Evolutionary conservation across 2,888 invertebrate species (phyloP).

Genomic region (Cephus runcator): DNA sequence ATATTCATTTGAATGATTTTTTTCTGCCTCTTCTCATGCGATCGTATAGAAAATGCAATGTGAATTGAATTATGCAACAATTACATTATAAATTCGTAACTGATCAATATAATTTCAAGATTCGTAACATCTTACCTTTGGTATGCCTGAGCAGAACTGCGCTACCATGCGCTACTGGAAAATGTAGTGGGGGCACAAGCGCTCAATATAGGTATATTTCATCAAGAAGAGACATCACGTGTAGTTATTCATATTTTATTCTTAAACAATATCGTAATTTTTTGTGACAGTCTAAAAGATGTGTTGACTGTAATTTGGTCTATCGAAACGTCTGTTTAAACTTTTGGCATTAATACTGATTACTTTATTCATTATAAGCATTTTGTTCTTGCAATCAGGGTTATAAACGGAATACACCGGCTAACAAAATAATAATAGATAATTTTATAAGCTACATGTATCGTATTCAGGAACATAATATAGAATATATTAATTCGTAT

Average conservation of each 20-base stretch:
- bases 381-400: neutral
- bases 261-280: neutral
- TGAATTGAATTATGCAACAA: neutral
- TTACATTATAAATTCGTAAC: neutral
- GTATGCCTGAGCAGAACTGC: neutral
- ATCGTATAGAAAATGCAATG: neutral
- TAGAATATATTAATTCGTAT: neutral
- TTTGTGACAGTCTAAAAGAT: neutral
- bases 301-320: neutral
- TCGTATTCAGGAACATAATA: neutral
- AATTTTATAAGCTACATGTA: neutral
- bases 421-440: neutral
- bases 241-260: neutral
- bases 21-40: neutral
- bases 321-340: neutral
- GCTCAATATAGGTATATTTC: neutral
- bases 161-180: neutral
- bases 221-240: neutral
- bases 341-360: neutral
- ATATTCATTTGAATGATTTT: neutral
- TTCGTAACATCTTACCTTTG: neutral
- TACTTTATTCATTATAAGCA: neutral
- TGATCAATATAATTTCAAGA: neutral
- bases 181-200: neutral
- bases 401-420: neutral